These are phyloP conservation scores for Spodoptera littoralis DNA, from an alignment of 2,888 invertebrate genomes.

Conservation along the genomic window DNA sequence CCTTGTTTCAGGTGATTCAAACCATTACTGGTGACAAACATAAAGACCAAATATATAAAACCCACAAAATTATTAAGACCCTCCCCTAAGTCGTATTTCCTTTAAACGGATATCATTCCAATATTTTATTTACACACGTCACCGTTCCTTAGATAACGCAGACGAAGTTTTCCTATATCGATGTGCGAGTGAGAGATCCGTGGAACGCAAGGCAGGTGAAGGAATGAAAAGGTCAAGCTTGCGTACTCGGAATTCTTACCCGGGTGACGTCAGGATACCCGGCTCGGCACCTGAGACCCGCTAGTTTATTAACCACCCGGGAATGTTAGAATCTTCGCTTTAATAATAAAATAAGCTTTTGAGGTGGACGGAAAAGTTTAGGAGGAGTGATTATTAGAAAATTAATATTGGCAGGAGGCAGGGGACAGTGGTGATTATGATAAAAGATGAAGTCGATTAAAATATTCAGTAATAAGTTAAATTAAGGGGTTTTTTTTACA, in stretches of 20 bases:
- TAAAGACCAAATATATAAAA: not conserved
- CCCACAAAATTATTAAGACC: not conserved
- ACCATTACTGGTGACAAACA: too few relatives aligned
- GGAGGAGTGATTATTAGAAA: too few relatives aligned
- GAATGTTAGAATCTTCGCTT: too few relatives aligned
- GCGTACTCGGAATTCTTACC: constrained; percentile 30
- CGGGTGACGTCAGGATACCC: constrained; percentile 20
- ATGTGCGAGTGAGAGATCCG: constrained; percentile 8
- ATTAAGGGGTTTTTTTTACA: too few relatives aligned
- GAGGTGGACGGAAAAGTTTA: too few relatives aligned
- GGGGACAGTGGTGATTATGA: too few relatives aligned
- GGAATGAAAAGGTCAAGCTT: constrained; percentile 41
- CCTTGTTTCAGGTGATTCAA: too few relatives aligned
- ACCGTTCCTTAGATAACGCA: not conserved
- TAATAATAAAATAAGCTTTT: too few relatives aligned
- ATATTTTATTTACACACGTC: constrained; percentile 3
- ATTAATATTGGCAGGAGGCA: too few relatives aligned
- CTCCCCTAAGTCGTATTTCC: not conserved
- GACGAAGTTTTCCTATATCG: constrained; percentile 7
- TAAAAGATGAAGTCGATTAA: too few relatives aligned
- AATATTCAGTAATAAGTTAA: too few relatives aligned
- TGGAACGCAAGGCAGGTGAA: constrained; percentile 9
- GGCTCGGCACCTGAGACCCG: constrained; percentile 18
- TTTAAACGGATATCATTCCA: constrained; percentile 1
- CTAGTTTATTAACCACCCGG: constrained; percentile 2